A percentile compares a stretch with the other conserved stretches of the same genome.
Conservation (phyloP, 2,797 vertebrate species). For the Gallinago solitaria region DNA sequence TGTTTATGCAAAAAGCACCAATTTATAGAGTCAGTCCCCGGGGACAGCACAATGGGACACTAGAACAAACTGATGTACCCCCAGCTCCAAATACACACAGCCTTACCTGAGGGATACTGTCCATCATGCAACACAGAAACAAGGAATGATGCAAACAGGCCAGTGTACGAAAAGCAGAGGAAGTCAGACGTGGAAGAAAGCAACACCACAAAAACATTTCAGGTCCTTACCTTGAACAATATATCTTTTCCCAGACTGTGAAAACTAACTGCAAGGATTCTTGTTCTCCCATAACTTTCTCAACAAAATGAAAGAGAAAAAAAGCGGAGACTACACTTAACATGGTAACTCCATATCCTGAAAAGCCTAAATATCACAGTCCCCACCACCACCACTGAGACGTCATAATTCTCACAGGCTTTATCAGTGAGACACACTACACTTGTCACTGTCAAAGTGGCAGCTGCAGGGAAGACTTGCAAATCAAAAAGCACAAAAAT, state of each 20-base stretch:
- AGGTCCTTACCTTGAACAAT: not conserved
- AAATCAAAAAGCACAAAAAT: not conserved
- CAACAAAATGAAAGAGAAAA: not conserved
- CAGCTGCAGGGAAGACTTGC: not conserved
- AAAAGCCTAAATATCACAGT: not conserved
- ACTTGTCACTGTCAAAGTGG: not conserved
- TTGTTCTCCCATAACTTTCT: not conserved
- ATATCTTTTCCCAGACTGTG: not conserved
- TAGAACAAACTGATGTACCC: not conserved
- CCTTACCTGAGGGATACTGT: not conserved
- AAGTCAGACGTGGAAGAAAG: not conserved
- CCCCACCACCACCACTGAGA: not conserved
- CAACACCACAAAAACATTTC: not conserved
- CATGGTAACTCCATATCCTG: not conserved
- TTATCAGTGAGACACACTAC: not conserved
- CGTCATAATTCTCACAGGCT: rapidly evolving
- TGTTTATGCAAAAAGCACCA: not conserved
- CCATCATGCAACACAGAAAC: not conserved
- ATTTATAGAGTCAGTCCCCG: not conserved
- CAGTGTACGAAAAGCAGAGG: not conserved
- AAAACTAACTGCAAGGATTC: slow-evolving; percentile 2
- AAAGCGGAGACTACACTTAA: not conserved
- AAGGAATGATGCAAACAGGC: not conserved
- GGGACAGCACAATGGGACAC: not conserved
- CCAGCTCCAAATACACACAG: not conserved